Evolutionary conservation across 2,888 invertebrate genomes (phyloP), one percentile per base, ranked within the genome.

Genomic region (Latrodectus hesperus): DNA sequence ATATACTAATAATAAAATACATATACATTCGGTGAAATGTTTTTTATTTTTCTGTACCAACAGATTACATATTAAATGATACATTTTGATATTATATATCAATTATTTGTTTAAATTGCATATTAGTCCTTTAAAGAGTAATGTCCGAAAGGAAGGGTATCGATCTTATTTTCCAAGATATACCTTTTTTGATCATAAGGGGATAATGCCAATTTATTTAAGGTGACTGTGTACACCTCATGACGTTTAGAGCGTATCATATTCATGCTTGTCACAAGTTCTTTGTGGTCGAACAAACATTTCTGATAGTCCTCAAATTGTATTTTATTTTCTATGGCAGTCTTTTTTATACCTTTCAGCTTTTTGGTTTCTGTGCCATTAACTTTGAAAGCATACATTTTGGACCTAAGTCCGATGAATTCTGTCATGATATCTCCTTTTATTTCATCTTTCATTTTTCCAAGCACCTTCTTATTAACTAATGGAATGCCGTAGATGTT

Each of bases 391-490:
- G 74, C 16, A 14, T 83, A 83, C 55, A 83, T 55, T 68, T 83
- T 83, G 6, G 60, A 75, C n/a, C 82, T 11, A 11, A 83, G 16
- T 12, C 75, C 75, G 6, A 49, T 74, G 17, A 81, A 81, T 53
- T 81, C 81, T 5, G n/a, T 26, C 38, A 74, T 67, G 16, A 74
- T 53, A 17, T 65, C 9, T 16, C 74, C 52, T 9, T 81, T 81
- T 8, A n/a, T 67, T 16, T 73, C 73, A n/a, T 74, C 67, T 9
- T 76, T 76, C 71, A 83, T 83, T 38, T 83, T 83, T 4, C 76
- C 76, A 9, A 76, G 22, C 0, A 71, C 64, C n/a, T 76, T 83
- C 26, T 83, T 83, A 38, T 83, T 83, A 10, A 68, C 49, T 17
- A 22, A 16, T 5, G 49, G 60, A 12, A 80, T 51, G 4, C n/a